Evolutionary conservation across 2,797 vertebrate species (phyloP).

Genomic region (Margarornis squamiger): DNA sequence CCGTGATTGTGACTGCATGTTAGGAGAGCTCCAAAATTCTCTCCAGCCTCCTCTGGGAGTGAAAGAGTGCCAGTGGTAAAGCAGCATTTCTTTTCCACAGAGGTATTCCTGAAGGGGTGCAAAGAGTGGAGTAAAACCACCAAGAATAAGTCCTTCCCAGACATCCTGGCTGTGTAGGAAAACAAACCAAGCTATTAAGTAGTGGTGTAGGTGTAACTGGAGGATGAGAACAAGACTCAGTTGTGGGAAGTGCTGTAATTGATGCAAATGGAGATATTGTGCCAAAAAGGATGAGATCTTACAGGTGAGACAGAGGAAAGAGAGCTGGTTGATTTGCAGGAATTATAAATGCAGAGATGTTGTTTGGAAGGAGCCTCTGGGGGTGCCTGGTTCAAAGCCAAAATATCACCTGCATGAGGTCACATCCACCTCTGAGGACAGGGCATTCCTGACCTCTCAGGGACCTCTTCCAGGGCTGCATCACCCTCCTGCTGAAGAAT

Average conservation of each 20-base stretch:
- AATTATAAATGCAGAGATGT: not conserved
- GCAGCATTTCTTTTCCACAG: not conserved
- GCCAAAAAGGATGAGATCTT: not conserved
- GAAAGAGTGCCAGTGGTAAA: not conserved
- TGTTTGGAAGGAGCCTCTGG: not conserved
- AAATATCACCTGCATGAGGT: not conserved
- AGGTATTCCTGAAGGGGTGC: not conserved
- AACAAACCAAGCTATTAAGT: not conserved
- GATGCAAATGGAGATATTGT: not conserved
- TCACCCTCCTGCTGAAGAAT: not conserved
- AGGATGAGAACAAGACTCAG: not conserved
- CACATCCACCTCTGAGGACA: not conserved
- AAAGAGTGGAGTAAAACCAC: not conserved
- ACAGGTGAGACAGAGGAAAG: not conserved
- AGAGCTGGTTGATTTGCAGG: not conserved
- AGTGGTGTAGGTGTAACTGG: not conserved
- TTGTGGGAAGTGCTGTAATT: not conserved
- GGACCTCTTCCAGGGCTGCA: not conserved
- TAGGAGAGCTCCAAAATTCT: conserved; percentile 75
- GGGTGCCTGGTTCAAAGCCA: not conserved
- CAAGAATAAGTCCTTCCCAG: not conserved
- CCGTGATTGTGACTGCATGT: conserved; percentile 85
- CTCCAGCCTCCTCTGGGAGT: conserved; percentile 71
- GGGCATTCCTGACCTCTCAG: not conserved
- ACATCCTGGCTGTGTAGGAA: not conserved